These are phyloP conservation scores for Cherax destructor DNA, from an alignment of 1,140 invertebrate genomes.

Conservation along the genomic window DNA sequence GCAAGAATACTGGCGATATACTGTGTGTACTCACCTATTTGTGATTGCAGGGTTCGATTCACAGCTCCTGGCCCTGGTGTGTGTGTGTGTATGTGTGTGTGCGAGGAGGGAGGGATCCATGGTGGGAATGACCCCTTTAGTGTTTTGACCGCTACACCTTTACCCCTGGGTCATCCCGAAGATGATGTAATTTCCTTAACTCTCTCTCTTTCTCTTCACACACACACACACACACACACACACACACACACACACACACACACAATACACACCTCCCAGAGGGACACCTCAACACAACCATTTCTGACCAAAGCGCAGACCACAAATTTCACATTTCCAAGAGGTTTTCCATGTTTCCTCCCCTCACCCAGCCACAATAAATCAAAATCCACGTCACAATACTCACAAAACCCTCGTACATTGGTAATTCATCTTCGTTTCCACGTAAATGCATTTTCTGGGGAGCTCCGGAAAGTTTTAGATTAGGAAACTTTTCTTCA, in stretches of 20 bases:
- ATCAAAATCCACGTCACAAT: conserved; percentile 69
- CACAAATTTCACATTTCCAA: conserved; percentile 66
- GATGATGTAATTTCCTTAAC: no score
- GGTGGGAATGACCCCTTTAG: no score
- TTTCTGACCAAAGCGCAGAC: conserved; percentile 50
- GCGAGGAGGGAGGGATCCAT: background rate
- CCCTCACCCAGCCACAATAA: conserved; percentile 57
- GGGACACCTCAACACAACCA: conserved; percentile 15
- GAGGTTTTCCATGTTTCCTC: conserved; percentile 64
- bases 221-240: conserved; percentile 15
- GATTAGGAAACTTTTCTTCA: conserved; percentile 47
- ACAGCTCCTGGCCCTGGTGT: no score
- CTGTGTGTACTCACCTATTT: background rate
- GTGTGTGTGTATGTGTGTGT: no score
- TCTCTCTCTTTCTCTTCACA: no score
- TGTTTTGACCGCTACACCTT: no score
- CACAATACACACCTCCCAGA: background rate
- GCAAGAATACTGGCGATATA: conserved; percentile 29
- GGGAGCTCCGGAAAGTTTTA: conserved; percentile 30
- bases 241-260: conserved; percentile 5
- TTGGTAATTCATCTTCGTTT: conserved; percentile 67
- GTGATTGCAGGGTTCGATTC: no score
- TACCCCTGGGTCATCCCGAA: no score
- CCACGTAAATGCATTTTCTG: conserved; percentile 66
- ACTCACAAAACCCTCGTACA: conserved; percentile 69